Evolutionary conservation across 2,797 vertebrate species (phyloP).

Genomic region (Taenioides sp.): DNA sequence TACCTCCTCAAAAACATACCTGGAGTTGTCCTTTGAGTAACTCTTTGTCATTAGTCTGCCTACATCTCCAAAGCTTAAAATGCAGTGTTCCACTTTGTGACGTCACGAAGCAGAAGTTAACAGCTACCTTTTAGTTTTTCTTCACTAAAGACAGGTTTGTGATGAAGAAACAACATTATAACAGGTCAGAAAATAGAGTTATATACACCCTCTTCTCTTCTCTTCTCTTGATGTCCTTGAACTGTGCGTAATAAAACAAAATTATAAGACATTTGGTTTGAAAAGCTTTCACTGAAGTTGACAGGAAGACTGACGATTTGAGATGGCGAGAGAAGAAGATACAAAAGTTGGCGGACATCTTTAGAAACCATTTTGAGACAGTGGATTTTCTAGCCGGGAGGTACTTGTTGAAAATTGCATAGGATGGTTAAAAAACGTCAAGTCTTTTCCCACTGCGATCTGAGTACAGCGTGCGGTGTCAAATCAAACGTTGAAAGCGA

Average conservation of each 20-base stretch:
- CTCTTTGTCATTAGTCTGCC: too few species aligned
- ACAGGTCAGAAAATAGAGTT: too few species aligned
- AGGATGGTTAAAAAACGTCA: constrained; percentile 59
- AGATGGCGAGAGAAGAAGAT: constrained; percentile 14
- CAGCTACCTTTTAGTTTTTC: too few species aligned
- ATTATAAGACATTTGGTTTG: neutral
- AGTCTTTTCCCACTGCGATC: constrained; percentile 47
- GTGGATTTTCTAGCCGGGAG: constrained; percentile 35
- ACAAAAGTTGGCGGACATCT: constrained; percentile 16
- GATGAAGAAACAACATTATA: too few species aligned
- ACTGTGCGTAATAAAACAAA: neutral
- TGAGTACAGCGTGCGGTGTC: constrained; percentile 47
- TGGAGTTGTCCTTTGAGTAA: too few species aligned
- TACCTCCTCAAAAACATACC: too few species aligned
- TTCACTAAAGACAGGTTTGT: too few species aligned
- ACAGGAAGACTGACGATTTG: neutral
- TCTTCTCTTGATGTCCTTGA: too few species aligned
- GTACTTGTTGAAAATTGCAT: constrained; percentile 48
- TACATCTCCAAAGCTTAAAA: too few species aligned
- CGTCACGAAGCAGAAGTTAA: too few species aligned
- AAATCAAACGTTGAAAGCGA: constrained; percentile 45
- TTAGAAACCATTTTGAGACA: constrained; percentile 37
- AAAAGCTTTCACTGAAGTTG: neutral
- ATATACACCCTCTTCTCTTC: too few species aligned
- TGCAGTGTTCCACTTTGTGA: too few species aligned